phyloP scores from a whole-genome alignment of 2,797 vertebrate species.

The Lepus oiostolus region DNA sequence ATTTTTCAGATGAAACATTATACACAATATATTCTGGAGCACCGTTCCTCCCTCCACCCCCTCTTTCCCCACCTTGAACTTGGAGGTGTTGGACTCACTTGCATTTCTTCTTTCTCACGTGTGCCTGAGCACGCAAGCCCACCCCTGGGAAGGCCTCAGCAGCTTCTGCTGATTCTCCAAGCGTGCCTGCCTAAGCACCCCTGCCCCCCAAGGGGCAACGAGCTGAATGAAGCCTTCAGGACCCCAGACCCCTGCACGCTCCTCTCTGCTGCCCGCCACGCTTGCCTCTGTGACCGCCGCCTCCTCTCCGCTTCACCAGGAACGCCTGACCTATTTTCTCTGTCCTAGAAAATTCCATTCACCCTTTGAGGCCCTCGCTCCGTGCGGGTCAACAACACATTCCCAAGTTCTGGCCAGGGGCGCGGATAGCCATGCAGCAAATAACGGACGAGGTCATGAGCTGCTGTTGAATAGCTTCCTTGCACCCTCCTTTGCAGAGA shows the following conservation, averaged over 20 bases:
- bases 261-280: fast-evolving
- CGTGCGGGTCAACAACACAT: background rate
- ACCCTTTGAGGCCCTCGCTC: background rate
- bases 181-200: background rate
- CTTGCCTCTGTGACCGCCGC: background rate
- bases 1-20: background rate
- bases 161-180: background rate
- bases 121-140: background rate
- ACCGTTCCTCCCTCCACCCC: background rate
- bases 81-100: background rate
- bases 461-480: background rate
- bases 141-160: background rate
- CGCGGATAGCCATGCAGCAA: too few species aligned
- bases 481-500: background rate
- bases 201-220: background rate
- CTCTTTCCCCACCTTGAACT: fast-evolving
- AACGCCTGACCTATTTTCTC: background rate
- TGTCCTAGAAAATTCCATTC: background rate
- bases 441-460: background rate
- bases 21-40: background rate
- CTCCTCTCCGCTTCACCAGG: background rate
- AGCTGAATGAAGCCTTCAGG: too few species aligned
- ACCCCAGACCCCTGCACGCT: background rate
- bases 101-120: background rate
- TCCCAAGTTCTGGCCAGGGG: background rate